These are phyloP conservation scores for Drosophila pegasa DNA, from an alignment of 2,888 invertebrate genomes.

Conservation along the genomic window DNA sequence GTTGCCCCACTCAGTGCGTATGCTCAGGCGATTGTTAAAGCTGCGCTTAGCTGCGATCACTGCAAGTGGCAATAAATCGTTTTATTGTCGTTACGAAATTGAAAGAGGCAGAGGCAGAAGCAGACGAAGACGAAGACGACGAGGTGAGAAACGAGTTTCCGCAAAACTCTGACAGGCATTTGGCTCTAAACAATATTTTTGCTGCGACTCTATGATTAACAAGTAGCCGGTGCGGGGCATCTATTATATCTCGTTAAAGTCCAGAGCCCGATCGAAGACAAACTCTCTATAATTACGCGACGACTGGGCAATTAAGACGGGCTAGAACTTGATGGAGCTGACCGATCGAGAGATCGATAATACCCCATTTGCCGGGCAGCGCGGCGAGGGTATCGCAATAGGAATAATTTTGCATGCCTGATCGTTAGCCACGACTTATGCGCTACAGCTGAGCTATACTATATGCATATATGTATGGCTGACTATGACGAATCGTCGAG, in stretches of 20 bases:
- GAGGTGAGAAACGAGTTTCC: conserved; percentile 20
- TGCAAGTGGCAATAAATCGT: conserved; percentile 1
- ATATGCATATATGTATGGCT: not conserved
- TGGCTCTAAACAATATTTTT: conserved; percentile 4
- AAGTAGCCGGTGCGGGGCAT: conserved; percentile 2
- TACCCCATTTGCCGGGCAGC: not conserved
- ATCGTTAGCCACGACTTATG: conserved; percentile 7
- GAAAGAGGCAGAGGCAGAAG: not conserved
- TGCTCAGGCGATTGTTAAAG: conserved; percentile 1
- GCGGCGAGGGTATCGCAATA: not conserved
- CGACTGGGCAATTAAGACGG: conserved; percentile 4
- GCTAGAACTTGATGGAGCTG: not conserved
- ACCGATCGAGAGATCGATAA: not conserved
- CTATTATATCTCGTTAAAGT: conserved; percentile 12
- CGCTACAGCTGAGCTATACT: not conserved
- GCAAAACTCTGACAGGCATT: conserved; percentile 11
- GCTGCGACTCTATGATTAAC: conserved; percentile 7
- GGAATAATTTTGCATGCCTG: conserved; percentile 19
- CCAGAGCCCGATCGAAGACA: conserved; percentile 20
- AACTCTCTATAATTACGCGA: conserved; percentile 18
- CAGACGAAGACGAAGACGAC: too few species aligned
- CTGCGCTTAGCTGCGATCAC: not conserved
- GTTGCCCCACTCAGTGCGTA: not conserved
- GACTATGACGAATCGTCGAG: conserved; percentile 17
- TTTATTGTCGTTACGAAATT: conserved; percentile 1